These are phyloP conservation scores for Coleophora flavipennella DNA, from an alignment of 2,888 invertebrate genomes.

Conservation along the genomic window DNA sequence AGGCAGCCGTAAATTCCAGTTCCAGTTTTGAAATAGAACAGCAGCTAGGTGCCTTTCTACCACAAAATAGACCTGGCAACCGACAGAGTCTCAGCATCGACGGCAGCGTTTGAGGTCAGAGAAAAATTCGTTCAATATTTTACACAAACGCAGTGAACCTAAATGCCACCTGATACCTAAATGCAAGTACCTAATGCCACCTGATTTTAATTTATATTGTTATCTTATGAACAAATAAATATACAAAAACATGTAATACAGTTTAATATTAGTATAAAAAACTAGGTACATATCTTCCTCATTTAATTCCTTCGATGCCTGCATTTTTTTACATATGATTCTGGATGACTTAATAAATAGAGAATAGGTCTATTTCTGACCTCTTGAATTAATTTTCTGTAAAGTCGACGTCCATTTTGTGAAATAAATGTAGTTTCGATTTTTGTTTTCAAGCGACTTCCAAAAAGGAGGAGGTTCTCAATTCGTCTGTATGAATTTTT, in stretches of 20 bases:
- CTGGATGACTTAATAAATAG: neutral
- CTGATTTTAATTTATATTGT: neutral
- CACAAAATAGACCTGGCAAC: constrained; percentile 11
- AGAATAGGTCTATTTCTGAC: neutral
- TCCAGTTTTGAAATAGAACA: constrained; percentile 10
- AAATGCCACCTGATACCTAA: neutral
- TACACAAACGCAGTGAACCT: neutral
- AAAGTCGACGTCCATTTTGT: constrained; percentile 9
- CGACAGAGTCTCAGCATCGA: no score
- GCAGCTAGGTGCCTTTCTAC: constrained; percentile 10
- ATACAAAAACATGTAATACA: constrained; percentile 2
- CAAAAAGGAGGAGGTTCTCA: no score
- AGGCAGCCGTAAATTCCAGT: constrained; percentile 8
- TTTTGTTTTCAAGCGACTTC: no score
- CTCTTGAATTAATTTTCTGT: neutral
- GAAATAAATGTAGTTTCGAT: constrained; percentile 8
- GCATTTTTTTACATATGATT: no score
- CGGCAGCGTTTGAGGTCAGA: constrained; percentile 12
- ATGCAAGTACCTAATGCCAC: neutral
- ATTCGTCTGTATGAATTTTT: no score
- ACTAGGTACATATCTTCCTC: neutral
- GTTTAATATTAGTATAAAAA: neutral
- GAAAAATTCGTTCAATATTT: constrained; percentile 12
- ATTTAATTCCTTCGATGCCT: no score
- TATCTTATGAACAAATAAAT: neutral